phyloP scores from a whole-genome alignment of 2,888 invertebrate genomes.

The Catocala nupta region DNA sequence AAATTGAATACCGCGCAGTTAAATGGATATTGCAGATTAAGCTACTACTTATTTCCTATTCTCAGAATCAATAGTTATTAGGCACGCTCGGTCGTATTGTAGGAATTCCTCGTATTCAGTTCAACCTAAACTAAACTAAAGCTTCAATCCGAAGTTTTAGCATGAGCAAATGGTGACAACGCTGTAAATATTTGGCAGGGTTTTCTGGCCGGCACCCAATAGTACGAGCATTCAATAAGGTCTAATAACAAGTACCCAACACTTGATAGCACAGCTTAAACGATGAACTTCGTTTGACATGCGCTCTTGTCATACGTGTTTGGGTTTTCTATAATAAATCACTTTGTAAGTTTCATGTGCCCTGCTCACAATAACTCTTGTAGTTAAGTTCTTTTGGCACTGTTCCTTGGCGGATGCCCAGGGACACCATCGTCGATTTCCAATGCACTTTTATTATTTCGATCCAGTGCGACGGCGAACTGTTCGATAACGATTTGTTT shows the following conservation, averaged over 20 bases:
- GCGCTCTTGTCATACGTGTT: conserved; percentile 31
- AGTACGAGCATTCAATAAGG: conserved; percentile 61
- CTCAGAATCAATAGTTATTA: conserved; percentile 43
- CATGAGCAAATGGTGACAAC: conserved; percentile 67
- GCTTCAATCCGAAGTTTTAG: conserved; percentile 59
- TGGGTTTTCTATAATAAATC: conserved; percentile 33
- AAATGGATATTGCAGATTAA: conserved; percentile 35
- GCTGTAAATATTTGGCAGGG: conserved; percentile 77
- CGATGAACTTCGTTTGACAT: conserved; percentile 33
- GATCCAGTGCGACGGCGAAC: conserved; percentile 25
- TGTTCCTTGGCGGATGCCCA: conserved; percentile 59
- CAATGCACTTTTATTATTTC: conserved; percentile 61
- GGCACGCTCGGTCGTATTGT: conserved; percentile 28
- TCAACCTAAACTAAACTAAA: conserved; percentile 61
- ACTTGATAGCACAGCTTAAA: conserved; percentile 44
- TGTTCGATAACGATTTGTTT: conserved; percentile 36
- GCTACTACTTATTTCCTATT: conserved; percentile 29
- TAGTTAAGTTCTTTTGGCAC: conserved; percentile 66
- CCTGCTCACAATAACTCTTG: conserved; percentile 48
- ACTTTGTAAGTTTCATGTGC: conserved; percentile 33
- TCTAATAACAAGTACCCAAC: conserved; percentile 47
- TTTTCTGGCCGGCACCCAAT: conserved; percentile 75
- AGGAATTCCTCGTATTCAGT: conserved; percentile 53
- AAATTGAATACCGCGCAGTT: conserved; percentile 22
- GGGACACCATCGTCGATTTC: conserved; percentile 56